phyloP scores from a whole-genome alignment of 2,113 vertebrate genomes.

The Nestor notabilis region DNA sequence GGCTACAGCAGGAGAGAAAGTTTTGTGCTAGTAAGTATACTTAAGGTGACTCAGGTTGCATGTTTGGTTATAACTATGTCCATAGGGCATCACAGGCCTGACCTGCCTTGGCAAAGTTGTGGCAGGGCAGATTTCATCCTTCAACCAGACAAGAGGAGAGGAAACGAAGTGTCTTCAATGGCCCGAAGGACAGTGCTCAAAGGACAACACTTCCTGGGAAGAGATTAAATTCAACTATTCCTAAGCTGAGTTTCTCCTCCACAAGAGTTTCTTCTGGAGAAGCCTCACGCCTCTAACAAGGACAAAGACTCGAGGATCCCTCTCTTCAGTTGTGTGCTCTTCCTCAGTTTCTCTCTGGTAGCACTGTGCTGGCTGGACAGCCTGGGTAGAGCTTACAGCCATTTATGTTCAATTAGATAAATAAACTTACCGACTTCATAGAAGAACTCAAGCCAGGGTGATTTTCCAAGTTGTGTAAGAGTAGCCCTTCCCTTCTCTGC shows the following conservation, averaged over 20 bases:
- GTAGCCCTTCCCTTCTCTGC: background rate
- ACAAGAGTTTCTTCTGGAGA: background rate
- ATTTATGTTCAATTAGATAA: background rate
- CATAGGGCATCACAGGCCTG: rapidly evolving
- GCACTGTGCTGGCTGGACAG: background rate
- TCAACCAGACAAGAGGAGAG: too few relatives aligned
- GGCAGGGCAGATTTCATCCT: background rate
- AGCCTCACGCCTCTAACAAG: background rate
- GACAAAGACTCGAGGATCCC: background rate
- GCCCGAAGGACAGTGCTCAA: background rate
- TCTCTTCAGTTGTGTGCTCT: background rate
- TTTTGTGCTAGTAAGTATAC: background rate
- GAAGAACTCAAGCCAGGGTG: background rate
- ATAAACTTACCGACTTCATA: background rate
- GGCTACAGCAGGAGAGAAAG: background rate
- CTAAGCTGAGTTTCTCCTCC: background rate
- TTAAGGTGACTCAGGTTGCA: background rate
- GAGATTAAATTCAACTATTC: background rate
- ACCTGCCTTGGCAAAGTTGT: background rate
- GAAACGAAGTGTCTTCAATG: background rate
- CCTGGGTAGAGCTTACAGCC: background rate
- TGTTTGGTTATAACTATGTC: rapidly evolving
- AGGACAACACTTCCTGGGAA: background rate
- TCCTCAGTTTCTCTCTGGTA: background rate
- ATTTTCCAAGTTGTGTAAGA: background rate